These are phyloP conservation scores for Bimastos eiseni DNA, from an alignment of 2,888 invertebrate species.

Conservation along the genomic window DNA sequence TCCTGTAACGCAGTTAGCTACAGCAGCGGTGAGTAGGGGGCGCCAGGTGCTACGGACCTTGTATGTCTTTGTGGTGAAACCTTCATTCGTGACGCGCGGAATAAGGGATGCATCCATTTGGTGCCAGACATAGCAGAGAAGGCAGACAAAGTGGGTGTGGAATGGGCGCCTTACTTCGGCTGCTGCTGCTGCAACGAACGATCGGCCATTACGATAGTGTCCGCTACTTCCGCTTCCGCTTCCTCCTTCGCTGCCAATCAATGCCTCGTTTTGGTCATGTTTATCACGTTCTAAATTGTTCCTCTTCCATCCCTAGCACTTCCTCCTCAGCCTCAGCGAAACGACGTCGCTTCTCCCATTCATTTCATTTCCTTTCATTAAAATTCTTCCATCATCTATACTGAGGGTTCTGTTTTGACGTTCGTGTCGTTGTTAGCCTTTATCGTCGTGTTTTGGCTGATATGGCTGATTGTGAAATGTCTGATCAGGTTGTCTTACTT, in stretches of 20 bases:
- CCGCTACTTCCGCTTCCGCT: neutral
- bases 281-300: neutral
- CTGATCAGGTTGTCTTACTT: neutral
- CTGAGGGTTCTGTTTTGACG: neutral
- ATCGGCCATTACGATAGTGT: neutral
- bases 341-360: too few species aligned
- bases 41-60: neutral
- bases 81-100: neutral
- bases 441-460: neutral
- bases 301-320: neutral
- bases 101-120: too few species aligned
- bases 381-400: neutral
- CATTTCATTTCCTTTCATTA: neutral
- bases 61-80: neutral
- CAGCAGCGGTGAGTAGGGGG: neutral
- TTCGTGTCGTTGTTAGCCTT: neutral
- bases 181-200: neutral
- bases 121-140: too few species aligned
- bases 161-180: neutral
- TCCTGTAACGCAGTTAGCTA: neutral
- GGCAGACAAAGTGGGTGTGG: too few species aligned
- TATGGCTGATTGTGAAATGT: neutral
- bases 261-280: neutral
- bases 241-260: neutral
- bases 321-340: neutral